A percentile compares a stretch with the other conserved stretches of the same genome.
Evolutionary conservation across 2,888 invertebrate species (phyloP).

Genomic region (Calliphora vomitoria): DNA sequence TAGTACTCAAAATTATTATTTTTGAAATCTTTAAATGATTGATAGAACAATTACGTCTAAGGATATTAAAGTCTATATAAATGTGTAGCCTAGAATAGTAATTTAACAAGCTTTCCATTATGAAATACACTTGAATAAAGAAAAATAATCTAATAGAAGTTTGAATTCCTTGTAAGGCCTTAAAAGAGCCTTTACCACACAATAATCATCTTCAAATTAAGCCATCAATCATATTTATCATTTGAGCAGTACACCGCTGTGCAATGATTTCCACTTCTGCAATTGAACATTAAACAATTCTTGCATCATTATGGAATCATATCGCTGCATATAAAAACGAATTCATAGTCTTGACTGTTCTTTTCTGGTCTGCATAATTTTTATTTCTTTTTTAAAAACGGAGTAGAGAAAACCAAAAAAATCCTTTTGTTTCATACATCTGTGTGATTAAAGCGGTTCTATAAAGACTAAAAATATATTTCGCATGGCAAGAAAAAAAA

Average conservation of each 20-base stretch:
- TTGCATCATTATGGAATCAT: slow-evolving; percentile 55
- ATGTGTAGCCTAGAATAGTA: too few species aligned
- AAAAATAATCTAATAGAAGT: too few species aligned
- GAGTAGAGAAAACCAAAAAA: not conserved
- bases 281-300: slow-evolving; percentile 63
- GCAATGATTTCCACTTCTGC: slow-evolving; percentile 63
- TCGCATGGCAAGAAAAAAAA: slow-evolving; percentile 34
- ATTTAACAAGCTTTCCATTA: too few species aligned
- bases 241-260: slow-evolving; percentile 63
- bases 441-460: slow-evolving; percentile 70
- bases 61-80: too few species aligned
- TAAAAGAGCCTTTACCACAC: not conserved
- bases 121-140: too few species aligned
- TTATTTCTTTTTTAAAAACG: slow-evolving; percentile 1
- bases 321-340: slow-evolving; percentile 28
- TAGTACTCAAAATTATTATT: too few species aligned
- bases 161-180: slow-evolving; percentile 5
- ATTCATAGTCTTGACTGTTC: not conserved
- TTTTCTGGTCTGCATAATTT: slow-evolving; percentile 15
- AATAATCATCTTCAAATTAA: slow-evolving; percentile 66
- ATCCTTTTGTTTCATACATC: slow-evolving; percentile 48
- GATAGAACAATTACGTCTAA: too few species aligned
- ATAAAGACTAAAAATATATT: slow-evolving; percentile 61
- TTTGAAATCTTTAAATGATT: too few species aligned
- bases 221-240: slow-evolving; percentile 67